These are phyloP conservation scores for Watsonalla binaria DNA, from an alignment of 2,888 invertebrate species.

Conservation along the genomic window DNA sequence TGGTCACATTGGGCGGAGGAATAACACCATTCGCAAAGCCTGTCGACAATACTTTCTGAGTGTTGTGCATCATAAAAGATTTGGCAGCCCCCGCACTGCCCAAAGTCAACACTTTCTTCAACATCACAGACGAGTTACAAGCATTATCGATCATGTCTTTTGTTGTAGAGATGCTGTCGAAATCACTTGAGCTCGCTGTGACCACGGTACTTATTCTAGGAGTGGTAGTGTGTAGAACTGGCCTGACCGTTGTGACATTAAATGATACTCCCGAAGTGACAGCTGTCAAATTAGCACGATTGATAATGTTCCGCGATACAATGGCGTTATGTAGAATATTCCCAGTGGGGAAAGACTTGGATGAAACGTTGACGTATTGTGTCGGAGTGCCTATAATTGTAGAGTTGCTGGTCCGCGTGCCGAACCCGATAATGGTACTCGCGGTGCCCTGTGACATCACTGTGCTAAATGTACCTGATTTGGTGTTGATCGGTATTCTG, in stretches of 20 bases:
- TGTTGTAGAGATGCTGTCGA: slow-evolving; percentile 65
- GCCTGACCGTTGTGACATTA: slow-evolving; percentile 58
- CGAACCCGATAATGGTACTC: slow-evolving; percentile 69
- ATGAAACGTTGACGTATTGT: slow-evolving; percentile 70
- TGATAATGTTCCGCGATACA: slow-evolving; percentile 68
- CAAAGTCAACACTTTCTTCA: slow-evolving; percentile 71
- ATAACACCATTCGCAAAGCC: slow-evolving; percentile 67
- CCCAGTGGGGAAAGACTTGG: slow-evolving; percentile 71
- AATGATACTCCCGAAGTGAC: slow-evolving; percentile 57
- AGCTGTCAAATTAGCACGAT: slow-evolving; percentile 45
- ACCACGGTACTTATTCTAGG: slow-evolving; percentile 58
- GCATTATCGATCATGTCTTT: slow-evolving; percentile 76
- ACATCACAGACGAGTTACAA: slow-evolving; percentile 73
- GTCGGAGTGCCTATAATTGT: slow-evolving; percentile 58
- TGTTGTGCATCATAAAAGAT: slow-evolving; percentile 74
- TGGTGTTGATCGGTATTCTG: slow-evolving; percentile 69
- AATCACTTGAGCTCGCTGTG: slow-evolving; percentile 50
- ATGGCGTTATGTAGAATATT: slow-evolving; percentile 75
- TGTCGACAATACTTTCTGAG: slow-evolving; percentile 68
- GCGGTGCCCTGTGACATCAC: slow-evolving; percentile 74
- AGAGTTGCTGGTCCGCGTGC: slow-evolving; percentile 58
- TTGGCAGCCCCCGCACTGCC: slow-evolving; percentile 68
- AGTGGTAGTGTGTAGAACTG: slow-evolving; percentile 50
- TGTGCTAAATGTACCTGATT: slow-evolving; percentile 66
- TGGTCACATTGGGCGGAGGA: slow-evolving; percentile 69